Base-by-base conservation (phyloP, 2,797 vertebrate species). In the Chaunax sp. region DNA sequence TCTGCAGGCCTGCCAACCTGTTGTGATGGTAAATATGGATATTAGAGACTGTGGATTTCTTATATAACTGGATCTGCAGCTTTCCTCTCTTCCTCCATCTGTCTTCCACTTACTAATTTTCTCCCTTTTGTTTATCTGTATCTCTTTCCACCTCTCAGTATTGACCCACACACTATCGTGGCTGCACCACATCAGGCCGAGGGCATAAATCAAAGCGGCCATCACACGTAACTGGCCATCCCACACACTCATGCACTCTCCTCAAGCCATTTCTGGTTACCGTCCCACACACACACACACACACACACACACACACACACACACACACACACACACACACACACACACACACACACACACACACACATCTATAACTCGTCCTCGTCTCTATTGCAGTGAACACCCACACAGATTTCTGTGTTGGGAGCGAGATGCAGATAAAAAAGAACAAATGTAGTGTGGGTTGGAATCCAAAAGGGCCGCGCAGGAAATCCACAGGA, bases 321-420 rank as follows among this genome's bases (percentile, higher is more conserved):
- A 23, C 59, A 54, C 57, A 74, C 64, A 30, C 5, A 54, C 54
- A 74, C 64, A 45, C 76, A 65, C 75, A 89, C 83, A 67, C 85
- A 85, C 74, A 90, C 85, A 82, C 88, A 89, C 55, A 26, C 65
- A 23, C 59, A 54, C 57, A 74, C 64, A 30, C 5, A 54, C 54
- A 74, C 64, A 45, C 76, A 65, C 75, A 76, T 19, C 59, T 50
- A 73, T 59, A 86, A 73, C 70, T 78, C 64, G 57, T 87, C 81
- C 85, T 85, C 88, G 64, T 86, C 80, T 86, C 78, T 67, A 82
- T 86, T 84, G 85, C 86, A 70, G 82, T 58, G 57, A 74, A 89
- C 83, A 67, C 85, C 86, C 74, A 90, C 85, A 82, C 88, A 89
- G 83, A 84, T 82, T 75, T 80, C 72, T 70, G 82, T 53, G 67